Percentiles rank a stretch among this genome's conserved stretches.
Conservation (phyloP, 2,888 invertebrate genomes). For the Mesodorylaimus sp. region DNA sequence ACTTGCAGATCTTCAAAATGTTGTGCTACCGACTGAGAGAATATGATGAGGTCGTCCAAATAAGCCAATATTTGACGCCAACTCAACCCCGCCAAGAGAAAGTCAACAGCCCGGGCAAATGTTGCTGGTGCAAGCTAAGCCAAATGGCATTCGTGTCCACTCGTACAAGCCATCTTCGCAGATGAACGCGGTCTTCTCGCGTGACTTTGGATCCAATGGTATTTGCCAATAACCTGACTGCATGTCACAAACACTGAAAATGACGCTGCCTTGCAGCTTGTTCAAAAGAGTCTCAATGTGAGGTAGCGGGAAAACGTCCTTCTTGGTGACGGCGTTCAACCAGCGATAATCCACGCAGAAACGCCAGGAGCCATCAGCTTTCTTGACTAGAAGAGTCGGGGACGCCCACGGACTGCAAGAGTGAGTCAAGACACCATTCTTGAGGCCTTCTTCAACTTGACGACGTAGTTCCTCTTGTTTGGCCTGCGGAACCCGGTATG, state of each 20-base stretch:
- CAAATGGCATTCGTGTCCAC: slow-evolving; percentile 11
- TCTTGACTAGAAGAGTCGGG: neutral
- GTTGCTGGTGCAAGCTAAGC: slow-evolving; percentile 12
- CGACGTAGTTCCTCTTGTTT: neutral
- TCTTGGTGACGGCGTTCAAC: slow-evolving; percentile 3
- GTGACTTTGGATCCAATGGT: slow-evolving; percentile 9
- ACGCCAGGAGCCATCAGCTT: neutral
- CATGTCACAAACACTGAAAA: slow-evolving; percentile 7
- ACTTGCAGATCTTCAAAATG: neutral
- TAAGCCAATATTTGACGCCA: neutral
- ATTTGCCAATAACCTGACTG: slow-evolving; percentile 10
- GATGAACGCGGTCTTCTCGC: slow-evolving; percentile 12
- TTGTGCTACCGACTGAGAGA: neutral
- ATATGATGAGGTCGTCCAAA: slow-evolving; percentile 1
- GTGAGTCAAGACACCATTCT: neutral
- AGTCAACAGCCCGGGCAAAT: slow-evolving; percentile 7
- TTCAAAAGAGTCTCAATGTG: neutral
- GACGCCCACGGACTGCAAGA: neutral
- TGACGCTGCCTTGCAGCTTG: neutral
- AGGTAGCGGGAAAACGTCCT: slow-evolving; percentile 3
- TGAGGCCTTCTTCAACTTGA: too few relatives aligned
- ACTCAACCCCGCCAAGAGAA: neutral
- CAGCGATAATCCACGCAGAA: slow-evolving; percentile 3
- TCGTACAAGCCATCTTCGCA: slow-evolving; percentile 13
- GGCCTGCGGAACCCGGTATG: neutral